Evolutionary conservation across 2,113 vertebrate species (phyloP), one percentile per base, ranked within the genome.

Genomic region (Tragulus kanchil): DNA sequence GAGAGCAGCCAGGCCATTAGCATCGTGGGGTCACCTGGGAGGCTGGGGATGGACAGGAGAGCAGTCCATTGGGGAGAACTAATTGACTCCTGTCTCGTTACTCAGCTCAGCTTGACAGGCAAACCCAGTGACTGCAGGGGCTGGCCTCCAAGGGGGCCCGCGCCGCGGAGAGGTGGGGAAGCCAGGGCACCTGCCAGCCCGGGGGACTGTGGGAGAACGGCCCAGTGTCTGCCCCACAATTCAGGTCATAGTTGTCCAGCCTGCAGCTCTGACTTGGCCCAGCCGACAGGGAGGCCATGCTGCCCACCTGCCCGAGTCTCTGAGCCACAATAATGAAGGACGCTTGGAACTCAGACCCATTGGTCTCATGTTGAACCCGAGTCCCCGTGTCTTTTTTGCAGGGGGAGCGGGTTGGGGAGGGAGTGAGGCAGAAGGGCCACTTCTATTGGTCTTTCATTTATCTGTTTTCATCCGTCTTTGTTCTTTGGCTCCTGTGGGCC

Each of bases 11-110:
- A 97, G 97, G 77, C 97, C 97, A 98, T 99, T 98, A 98, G 85
- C 98, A 98, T 98, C 98, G 98, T 98, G 98, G 98, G 98, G 98
- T 99, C 98, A 99, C 98, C 98, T 98, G 98, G 98, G 98, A 98
- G 97, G 96, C 97, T 92, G 94, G 97, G 97, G 96, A 97, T 28
- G 97, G 98, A 98, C 98, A 98, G 97, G 93, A 97, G 97, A 98
- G 98, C 97, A 98, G 97, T 98, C 98, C 98, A 96, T 96, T 97
- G 98, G 98, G 98, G 98, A 98, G 98, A 98, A 97, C 97, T 97
- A 97, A 97, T 96, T 98, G 98, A 98, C 98, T 98, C 89, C 96
- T 97, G 98, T 97, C 97, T 98, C 61, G 65, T 98, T 98, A 98
- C 93, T 93, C 98, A 98, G 52, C 79, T 85, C 89, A 97, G 79